Percentiles rank a stretch among this genome's conserved stretches.
phyloP scores from a whole-genome alignment of 2,113 vertebrate species.

The Dolichotis patagonum region DNA sequence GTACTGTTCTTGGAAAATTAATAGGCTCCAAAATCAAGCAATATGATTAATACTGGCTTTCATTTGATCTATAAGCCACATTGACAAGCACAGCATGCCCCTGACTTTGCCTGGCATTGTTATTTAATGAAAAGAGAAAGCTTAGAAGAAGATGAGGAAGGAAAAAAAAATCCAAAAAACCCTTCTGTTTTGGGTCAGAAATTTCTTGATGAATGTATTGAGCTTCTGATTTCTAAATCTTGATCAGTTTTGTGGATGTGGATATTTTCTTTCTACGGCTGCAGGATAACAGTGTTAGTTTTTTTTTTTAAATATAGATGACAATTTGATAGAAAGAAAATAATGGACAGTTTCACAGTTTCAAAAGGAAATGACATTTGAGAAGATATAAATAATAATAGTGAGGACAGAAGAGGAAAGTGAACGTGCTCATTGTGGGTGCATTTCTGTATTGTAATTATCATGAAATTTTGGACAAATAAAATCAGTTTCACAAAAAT shows the following conservation, averaged over 20 bases:
- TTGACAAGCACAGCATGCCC: conserved; percentile 69
- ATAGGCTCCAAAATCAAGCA: conserved; percentile 72
- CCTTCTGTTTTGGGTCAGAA: conserved; percentile 25
- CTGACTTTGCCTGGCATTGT: conserved; percentile 71
- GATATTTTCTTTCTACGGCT: conserved; percentile 48
- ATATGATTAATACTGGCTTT: conserved; percentile 78
- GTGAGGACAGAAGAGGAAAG: not conserved
- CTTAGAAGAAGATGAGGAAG: conserved; percentile 44
- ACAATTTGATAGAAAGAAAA: conserved; percentile 51
- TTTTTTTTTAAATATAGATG: conserved; percentile 3
- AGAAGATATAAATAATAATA: conserved; percentile 51
- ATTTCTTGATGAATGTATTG: conserved; percentile 47
- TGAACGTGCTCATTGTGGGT: not conserved
- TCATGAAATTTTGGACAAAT: conserved; percentile 9
- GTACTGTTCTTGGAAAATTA: conserved; percentile 71
- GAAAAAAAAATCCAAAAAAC: not conserved
- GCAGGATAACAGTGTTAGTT: conserved; percentile 34
- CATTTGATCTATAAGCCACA: conserved; percentile 77
- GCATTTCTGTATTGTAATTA: conserved; percentile 28
- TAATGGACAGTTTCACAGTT: conserved; percentile 53
- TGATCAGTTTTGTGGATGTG: conserved; percentile 27
- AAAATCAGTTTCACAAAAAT: not conserved
- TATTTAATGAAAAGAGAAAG: conserved; percentile 73
- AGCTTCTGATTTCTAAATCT: conserved; percentile 57
- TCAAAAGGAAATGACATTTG: conserved; percentile 67